Base-by-base conservation (phyloP, 2,797 vertebrate genomes). In the Sarcophilus harrisii region DNA sequence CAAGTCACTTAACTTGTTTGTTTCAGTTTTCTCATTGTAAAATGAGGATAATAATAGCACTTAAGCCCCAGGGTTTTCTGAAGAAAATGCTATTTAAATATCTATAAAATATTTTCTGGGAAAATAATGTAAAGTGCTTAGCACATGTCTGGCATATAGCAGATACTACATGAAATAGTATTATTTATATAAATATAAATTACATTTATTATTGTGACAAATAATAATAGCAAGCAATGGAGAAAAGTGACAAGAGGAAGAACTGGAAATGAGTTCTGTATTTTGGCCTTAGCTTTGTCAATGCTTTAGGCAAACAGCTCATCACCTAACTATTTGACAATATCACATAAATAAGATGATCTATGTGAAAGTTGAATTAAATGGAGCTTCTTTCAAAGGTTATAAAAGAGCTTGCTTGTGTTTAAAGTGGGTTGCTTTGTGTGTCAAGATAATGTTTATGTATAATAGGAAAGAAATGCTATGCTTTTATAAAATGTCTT, bases 391-490 rank as follows among this genome's bases (percentile, higher is more conserved):
- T 73, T 73, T 38, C 21, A 5, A 66, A 73, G n/a, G n/a, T 38
- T 21, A 73, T 24, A 38, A 38, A 73, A 6, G 66, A 73, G n/a
- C 18, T 21, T 73, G n/a, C n/a, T 18, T 38, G 9, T 1, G 8
- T 38, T 38, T 21, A 73, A 18, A 38, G 18, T 73, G 5, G 18
- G 66, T 73, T 66, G 32, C 32, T n/a, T 38, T 38, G n/a, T 73
- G 18, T 9, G 66, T 73, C 66, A 66, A 66, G 32, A 66, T 18
- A 66, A 18, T 66, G 32, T 32, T 66, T 66, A 73, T 38, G n/a
- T 8, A 38, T 21, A 38, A 0, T 45, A 94, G 93, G 92, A 97
- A 93, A 94, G 27, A 96, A 95, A 90, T 29, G 32, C 4, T 57
- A 1, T 55, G 5, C 92, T 9, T 90, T 97, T 52, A 93, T 38